Base-by-base conservation (phyloP, 2,888 invertebrate species). In the Hartigia nigra region DNA sequence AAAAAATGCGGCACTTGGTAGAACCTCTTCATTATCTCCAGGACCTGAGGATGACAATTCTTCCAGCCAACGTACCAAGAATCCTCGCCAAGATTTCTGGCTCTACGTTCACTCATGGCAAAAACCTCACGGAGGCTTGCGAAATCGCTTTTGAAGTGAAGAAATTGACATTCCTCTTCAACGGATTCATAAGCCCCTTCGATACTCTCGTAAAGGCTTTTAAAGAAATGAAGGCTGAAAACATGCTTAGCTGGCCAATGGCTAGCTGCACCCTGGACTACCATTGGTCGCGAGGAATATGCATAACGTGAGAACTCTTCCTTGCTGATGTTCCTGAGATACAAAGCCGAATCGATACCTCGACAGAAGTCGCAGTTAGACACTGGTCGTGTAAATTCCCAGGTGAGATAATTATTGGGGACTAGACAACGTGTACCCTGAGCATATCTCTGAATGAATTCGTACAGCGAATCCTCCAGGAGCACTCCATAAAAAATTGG, bases 61-160 rank as follows among this genome's bases (percentile, higher is more conserved):
- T 92, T 96, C 97, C 97, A 97, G 84, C 98, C 98, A 74, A 98
- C 95, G 92, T 98, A 98, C 97, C 97, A 98, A 1, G 97, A 95
- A 78, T 94, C 92, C 86, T 95, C 93, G 2, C 94, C 94, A 69
- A 93, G 92, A 91, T 95, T 94, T 37, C 90, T 92, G 9, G 95
- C 94, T 87, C 96, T 93, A 77, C 93, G 93, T 74, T 93, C 92
- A 11, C 95, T 93, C 96, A 97, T 96, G 81, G 93, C 92, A 88
- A 98, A 96, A 14, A 97, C 96, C 89, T 97, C 96, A 81, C 93
- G 92, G 79, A 98, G 90, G 36, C 95, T 94, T 85, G 95, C 95
- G 86, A 97, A 94, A 91, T 97, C 95, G 31, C 96, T 96, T 90
- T 96, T 95, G 90, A 97, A 97, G 87, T 96, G 96, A 77, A 97